phyloP scores from a whole-genome alignment of 2,888 invertebrate species.

The Drosophila monieri region DNA sequence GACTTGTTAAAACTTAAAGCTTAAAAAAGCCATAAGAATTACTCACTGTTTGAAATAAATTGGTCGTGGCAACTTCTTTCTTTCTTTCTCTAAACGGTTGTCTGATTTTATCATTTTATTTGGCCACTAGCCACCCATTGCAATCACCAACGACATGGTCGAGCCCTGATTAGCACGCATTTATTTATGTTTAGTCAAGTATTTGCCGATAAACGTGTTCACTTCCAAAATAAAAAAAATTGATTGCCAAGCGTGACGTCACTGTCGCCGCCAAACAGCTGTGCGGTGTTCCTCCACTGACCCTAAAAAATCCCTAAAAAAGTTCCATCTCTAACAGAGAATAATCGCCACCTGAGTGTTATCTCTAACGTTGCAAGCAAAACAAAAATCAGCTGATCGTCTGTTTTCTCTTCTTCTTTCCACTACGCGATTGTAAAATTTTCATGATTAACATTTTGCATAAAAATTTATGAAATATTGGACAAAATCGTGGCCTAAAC shows the following conservation, averaged over 20 bases:
- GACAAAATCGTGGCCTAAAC: not conserved
- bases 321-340: not conserved
- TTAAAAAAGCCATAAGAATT: not conserved
- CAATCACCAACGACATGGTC: slow-evolving; percentile 40
- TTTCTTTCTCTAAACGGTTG: not conserved
- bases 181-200: slow-evolving; percentile 33
- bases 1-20: not conserved
- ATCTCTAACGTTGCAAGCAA: slow-evolving; percentile 51
- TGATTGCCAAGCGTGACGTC: slow-evolving; percentile 21
- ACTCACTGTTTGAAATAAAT: slow-evolving; percentile 17
- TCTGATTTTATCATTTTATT: slow-evolving; percentile 16
- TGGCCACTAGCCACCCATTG: slow-evolving; percentile 35
- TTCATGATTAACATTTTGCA: slow-evolving; percentile 36
- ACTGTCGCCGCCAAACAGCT: slow-evolving; percentile 33
- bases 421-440: slow-evolving; percentile 51
- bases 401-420: slow-evolving; percentile 63
- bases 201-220: slow-evolving; percentile 51
- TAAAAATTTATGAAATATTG: slow-evolving; percentile 6
- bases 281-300: not conserved
- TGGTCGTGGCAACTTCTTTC: slow-evolving; percentile 2
- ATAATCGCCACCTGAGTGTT: slow-evolving; percentile 31
- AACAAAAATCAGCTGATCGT: slow-evolving; percentile 71
- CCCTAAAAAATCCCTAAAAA: not conserved
- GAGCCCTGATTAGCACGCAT: slow-evolving; percentile 35
- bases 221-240: slow-evolving; percentile 35